Evolutionary conservation across 2,113 vertebrate species (phyloP).

Genomic region (Dissostichus mawsoni): DNA sequence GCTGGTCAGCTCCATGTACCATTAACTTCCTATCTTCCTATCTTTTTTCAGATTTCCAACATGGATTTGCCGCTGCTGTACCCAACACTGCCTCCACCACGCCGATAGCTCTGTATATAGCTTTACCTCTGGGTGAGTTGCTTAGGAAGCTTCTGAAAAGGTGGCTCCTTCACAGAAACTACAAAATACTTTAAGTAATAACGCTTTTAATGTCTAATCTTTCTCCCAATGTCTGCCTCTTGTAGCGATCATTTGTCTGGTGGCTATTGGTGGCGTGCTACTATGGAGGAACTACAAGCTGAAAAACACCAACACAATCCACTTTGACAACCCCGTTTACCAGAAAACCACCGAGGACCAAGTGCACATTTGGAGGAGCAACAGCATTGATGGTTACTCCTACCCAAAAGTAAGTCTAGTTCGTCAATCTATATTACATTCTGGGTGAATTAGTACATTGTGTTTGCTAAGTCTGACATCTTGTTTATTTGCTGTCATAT

Average conservation of each 20-base stretch:
- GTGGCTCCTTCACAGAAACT: background rate
- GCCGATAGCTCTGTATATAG: constrained; percentile 75
- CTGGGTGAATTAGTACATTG: background rate
- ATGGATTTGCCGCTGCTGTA: background rate
- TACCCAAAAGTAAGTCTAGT: constrained; percentile 87
- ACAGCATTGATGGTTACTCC: constrained; percentile 87
- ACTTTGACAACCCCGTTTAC: constrained; percentile 94
- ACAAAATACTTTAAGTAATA: background rate
- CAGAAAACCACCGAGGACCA: constrained; percentile 93
- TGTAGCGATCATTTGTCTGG: constrained; percentile 81
- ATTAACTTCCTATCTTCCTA: constrained; percentile 16
- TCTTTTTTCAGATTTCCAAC: constrained; percentile 35
- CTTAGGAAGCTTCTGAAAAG: background rate
- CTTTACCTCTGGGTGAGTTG: constrained; percentile 87
- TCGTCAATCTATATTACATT: background rate
- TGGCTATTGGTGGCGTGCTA: constrained; percentile 79
- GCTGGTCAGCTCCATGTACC: constrained; percentile 1
- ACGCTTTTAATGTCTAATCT: background rate
- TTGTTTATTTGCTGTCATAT: constrained; percentile 23
- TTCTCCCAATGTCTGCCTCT: background rate
- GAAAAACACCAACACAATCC: constrained; percentile 90
- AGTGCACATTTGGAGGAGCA: constrained; percentile 89
- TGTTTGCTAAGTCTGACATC: constrained; percentile 3
- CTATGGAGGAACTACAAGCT: constrained; percentile 90
- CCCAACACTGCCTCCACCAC: constrained; percentile 36